Evolutionary conservation across 2,888 invertebrate species (phyloP).

Genomic region (Folsomia candida): DNA sequence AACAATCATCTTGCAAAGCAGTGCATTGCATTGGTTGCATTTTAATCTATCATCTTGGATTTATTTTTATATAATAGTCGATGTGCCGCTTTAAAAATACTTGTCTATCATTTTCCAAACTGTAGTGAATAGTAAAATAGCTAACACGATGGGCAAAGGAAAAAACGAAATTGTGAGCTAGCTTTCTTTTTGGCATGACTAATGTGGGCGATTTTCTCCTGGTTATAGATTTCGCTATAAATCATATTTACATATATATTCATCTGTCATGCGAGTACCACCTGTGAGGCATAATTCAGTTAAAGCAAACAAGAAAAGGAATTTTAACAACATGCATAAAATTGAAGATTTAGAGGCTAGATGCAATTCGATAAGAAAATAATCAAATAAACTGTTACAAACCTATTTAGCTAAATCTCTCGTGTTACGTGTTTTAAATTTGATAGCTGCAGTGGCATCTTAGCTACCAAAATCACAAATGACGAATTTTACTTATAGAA

Average conservation of each 20-base stretch:
- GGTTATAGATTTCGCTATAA: background rate
- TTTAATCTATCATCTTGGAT: too few species aligned
- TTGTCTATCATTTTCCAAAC: too few species aligned
- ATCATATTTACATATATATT: background rate
- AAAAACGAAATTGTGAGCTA: background rate
- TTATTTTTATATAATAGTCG: too few species aligned
- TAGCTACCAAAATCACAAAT: too few species aligned
- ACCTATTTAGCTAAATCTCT: background rate
- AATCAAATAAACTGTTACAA: background rate
- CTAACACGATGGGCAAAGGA: too few species aligned
- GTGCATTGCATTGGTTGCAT: too few species aligned
- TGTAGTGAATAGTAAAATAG: too few species aligned
- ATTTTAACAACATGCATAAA: background rate
- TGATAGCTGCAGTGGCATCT: background rate
- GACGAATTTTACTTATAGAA: too few species aligned
- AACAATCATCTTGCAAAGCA: background rate
- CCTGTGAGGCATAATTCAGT: background rate
- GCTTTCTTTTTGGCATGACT: background rate
- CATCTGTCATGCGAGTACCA: background rate
- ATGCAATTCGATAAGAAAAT: background rate
- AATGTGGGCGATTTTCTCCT: background rate
- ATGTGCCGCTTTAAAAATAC: too few species aligned
- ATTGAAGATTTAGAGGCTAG: background rate
- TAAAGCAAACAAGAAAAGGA: background rate
- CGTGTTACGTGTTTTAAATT: background rate